Conservation (phyloP, 2,797 vertebrate species). For the Danionella dracula region DNA sequence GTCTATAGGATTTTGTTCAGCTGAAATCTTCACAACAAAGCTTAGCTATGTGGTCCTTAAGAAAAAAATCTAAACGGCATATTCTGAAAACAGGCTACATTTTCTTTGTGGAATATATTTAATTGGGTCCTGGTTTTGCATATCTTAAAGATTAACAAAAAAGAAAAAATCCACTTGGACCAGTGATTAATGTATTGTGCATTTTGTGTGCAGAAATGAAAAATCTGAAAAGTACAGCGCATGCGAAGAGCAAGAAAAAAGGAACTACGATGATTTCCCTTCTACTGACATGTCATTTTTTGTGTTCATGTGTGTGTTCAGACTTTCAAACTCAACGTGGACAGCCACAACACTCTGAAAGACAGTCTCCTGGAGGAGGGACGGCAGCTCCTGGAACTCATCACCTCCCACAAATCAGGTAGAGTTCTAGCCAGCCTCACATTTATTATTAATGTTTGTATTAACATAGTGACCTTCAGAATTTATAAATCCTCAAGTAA, state of each 20-base stretch:
- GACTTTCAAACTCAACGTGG: constrained; percentile 94
- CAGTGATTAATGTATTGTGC: no score
- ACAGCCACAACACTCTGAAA: constrained; percentile 82
- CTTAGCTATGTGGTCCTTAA: no score
- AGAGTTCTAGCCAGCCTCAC: constrained; percentile 77
- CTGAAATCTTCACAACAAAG: no score
- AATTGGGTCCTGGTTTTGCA: no score
- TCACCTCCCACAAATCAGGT: constrained; percentile 94
- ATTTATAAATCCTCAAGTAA: constrained; percentile 89
- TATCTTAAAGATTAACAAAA: no score
- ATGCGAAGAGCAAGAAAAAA: constrained; percentile 17
- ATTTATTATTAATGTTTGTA: constrained; percentile 96
- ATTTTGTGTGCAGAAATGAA: neutral
- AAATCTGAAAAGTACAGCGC: neutral
- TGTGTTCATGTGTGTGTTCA: constrained; percentile 55
- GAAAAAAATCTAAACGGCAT: no score
- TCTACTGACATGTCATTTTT: constrained; percentile 26
- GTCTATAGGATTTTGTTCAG: no score
- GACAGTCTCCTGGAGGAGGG: constrained; percentile 89
- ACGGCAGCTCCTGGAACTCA: constrained; percentile 81
- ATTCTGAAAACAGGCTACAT: no score
- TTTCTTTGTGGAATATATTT: no score
- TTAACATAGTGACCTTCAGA: constrained; percentile 91
- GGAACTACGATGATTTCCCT: constrained; percentile 15
- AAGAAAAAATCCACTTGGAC: no score